Evolutionary conservation across 2,888 invertebrate genomes (phyloP).

Genomic region (Isotomurus palustris): DNA sequence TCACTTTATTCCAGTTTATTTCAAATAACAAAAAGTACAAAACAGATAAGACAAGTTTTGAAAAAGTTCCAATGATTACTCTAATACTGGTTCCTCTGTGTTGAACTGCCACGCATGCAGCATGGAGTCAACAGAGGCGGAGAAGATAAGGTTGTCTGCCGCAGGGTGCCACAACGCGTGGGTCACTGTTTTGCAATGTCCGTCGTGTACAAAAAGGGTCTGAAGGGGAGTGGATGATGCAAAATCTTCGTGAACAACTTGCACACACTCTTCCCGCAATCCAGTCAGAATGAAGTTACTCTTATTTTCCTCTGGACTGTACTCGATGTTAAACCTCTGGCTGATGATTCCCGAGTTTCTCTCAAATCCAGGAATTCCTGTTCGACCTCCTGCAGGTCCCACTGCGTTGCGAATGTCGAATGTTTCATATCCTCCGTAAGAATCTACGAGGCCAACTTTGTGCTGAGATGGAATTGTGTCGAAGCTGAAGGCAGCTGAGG

Average conservation of each 20-base stretch:
- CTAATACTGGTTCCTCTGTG: constrained; percentile 3
- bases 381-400: constrained; percentile 3
- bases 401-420: constrained; percentile 25
- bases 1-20: too few relatives aligned
- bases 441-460: constrained; percentile 35
- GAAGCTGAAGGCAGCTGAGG: constrained; percentile 27
- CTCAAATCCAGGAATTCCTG: constrained; percentile 22
- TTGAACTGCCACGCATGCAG: constrained; percentile 45
- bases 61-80: too few relatives aligned
- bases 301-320: constrained; percentile 23
- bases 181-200: constrained; percentile 41
- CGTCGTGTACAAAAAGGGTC: constrained; percentile 42
- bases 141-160: constrained; percentile 36
- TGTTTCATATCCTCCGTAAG: constrained; percentile 39
- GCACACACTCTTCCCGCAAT: constrained; percentile 37
- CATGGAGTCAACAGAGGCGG: constrained; percentile 37
- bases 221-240: constrained; percentile 7
- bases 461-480: constrained; percentile 24
- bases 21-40: too few relatives aligned
- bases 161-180: constrained; percentile 38
- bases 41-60: too few relatives aligned
- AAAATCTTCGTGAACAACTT: constrained; percentile 23
- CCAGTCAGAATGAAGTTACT: constrained; percentile 41
- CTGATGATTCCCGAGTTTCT: constrained; percentile 7
- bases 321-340: constrained; percentile 43